A percentile compares a stretch with the other conserved stretches of the same genome.
phyloP scores from a whole-genome alignment of 2,113 vertebrate species.

The Anarhynchus alexandrinus region DNA sequence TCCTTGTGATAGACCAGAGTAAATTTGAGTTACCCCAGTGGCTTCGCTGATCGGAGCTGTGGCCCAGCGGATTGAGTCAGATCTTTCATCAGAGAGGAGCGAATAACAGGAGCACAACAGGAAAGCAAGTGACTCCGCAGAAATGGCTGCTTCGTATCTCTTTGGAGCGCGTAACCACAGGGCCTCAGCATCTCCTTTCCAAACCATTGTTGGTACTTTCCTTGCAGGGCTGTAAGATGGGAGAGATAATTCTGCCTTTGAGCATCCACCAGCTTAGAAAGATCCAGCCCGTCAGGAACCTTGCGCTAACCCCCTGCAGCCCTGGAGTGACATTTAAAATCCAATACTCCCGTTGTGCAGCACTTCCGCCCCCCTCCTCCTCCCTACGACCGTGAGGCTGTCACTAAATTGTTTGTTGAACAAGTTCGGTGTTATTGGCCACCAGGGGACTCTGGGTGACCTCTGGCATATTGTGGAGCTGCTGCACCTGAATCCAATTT shows the following conservation, averaged over 20 bases:
- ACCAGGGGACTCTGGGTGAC: slow-evolving; percentile 40
- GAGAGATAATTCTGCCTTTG: background rate
- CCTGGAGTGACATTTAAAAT: slow-evolving; percentile 62
- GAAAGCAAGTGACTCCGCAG: background rate
- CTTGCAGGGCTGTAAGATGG: background rate
- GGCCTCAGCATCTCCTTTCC: background rate
- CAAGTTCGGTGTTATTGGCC: slow-evolving; percentile 59
- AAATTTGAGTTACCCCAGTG: background rate
- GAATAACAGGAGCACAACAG: background rate
- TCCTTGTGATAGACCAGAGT: background rate
- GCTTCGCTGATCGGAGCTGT: background rate
- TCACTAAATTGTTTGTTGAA: slow-evolving; percentile 62
- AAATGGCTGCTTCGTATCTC: background rate
- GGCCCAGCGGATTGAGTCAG: background rate
- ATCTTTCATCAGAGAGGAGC: background rate
- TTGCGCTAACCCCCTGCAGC: slow-evolving; percentile 8
- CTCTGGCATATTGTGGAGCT: slow-evolving; percentile 45
- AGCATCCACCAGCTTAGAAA: background rate
- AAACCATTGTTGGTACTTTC: background rate
- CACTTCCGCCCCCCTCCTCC: background rate
- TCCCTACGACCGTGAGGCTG: background rate
- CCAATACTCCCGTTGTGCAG: slow-evolving; percentile 31
- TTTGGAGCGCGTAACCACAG: background rate
- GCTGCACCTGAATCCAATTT: slow-evolving; percentile 49
- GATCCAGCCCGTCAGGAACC: background rate